Conservation (phyloP, 2,113 vertebrate species). For the Tamias sibiricus region DNA sequence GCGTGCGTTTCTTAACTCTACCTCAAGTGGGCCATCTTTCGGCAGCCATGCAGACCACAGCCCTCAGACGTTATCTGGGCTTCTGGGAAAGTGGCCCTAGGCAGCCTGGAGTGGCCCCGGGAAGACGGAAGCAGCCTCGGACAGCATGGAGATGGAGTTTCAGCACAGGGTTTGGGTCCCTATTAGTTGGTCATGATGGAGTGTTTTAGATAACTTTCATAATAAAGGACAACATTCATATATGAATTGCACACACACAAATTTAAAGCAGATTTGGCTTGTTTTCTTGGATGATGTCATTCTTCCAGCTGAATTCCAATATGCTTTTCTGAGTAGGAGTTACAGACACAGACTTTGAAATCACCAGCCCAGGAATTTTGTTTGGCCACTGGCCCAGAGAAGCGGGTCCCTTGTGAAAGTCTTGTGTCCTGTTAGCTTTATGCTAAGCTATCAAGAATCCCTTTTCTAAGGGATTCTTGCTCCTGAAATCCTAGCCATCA, state of each 20-base stretch:
- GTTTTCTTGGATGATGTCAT: not conserved
- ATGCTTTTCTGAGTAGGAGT: not conserved
- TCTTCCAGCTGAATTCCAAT: not conserved
- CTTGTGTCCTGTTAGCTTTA: not conserved
- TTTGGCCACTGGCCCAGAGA: not conserved
- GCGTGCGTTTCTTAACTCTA: not conserved
- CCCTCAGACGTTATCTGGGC: not conserved
- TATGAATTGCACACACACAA: not conserved
- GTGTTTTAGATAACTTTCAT: not conserved
- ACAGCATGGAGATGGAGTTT: not conserved
- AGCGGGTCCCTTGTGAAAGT: not conserved
- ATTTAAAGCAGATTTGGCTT: conserved; percentile 9
- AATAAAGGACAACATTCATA: not conserved
- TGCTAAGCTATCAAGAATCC: not conserved
- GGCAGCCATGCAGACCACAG: not conserved
- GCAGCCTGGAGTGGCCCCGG: not conserved
- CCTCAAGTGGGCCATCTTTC: not conserved
- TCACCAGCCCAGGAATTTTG: conserved; percentile 29
- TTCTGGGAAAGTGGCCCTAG: not conserved
- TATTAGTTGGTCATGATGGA: not conserved
- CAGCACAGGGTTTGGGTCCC: not conserved
- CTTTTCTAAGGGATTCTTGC: not conserved
- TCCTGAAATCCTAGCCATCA: not conserved
- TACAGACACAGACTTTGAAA: not conserved
- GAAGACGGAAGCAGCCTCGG: not conserved